Conservation (phyloP, 2,113 vertebrate species). For the Anguilla japonica region DNA sequence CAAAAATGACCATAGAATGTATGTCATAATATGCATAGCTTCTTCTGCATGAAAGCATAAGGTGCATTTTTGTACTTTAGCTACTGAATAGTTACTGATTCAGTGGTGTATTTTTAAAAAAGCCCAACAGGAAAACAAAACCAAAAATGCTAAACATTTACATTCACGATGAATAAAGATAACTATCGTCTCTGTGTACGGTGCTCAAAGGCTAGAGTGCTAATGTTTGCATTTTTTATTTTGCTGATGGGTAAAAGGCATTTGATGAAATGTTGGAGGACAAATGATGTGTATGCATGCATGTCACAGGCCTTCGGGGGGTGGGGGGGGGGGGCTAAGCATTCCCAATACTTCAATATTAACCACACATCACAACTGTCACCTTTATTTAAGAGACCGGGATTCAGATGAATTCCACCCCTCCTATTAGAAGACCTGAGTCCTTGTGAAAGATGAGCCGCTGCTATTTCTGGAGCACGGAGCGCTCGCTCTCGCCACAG, state of each 20-base stretch:
- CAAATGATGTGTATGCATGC: slow-evolving; percentile 58
- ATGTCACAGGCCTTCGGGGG: slow-evolving; percentile 41
- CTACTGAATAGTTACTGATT: too few species aligned
- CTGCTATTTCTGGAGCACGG: slow-evolving; percentile 76
- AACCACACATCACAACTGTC: slow-evolving; percentile 61
- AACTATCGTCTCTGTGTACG: slow-evolving; percentile 34
- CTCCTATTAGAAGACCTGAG: slow-evolving; percentile 70
- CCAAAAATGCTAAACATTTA: not conserved
- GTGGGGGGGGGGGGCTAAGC: slow-evolving; percentile 33
- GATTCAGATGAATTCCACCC: slow-evolving; percentile 68
- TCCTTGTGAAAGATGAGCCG: slow-evolving; percentile 77
- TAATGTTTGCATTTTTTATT: slow-evolving; percentile 31
- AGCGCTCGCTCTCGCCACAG: slow-evolving; percentile 71
- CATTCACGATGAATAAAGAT: slow-evolving; percentile 21
- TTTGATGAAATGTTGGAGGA: slow-evolving; percentile 65
- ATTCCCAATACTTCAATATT: slow-evolving; percentile 71
- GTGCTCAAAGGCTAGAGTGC: slow-evolving; percentile 51
- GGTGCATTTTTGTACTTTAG: too few species aligned
- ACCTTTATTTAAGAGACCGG: slow-evolving; percentile 64
- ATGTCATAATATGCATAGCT: too few species aligned
- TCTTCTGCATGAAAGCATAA: too few species aligned
- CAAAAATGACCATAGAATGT: too few species aligned
- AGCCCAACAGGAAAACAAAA: not conserved
- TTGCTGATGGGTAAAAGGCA: slow-evolving; percentile 49
- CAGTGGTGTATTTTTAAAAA: not conserved